Conservation (phyloP, 2,888 invertebrate species). For the Coremacera marginata region DNA sequence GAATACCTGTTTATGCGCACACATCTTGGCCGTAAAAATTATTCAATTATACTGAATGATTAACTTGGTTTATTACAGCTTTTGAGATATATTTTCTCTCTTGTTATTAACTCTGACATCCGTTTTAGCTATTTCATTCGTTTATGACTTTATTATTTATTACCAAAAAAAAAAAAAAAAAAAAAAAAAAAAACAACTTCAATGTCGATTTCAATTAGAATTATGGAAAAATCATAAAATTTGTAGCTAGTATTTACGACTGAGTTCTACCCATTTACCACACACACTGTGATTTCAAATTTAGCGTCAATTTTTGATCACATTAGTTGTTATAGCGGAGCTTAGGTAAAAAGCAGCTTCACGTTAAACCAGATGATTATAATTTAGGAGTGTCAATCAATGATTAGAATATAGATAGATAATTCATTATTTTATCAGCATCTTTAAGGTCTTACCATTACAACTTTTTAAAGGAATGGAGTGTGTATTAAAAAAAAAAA, state of each 20-base stretch:
- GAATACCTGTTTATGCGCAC: constrained; percentile 18
- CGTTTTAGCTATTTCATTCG: constrained; percentile 53
- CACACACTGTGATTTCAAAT: too few species aligned
- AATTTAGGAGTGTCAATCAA: too few species aligned
- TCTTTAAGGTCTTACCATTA: too few species aligned
- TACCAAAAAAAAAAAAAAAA: constrained; percentile 52
- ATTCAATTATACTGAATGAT: constrained; percentile 65
- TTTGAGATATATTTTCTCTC: neutral
- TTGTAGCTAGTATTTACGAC: constrained; percentile 55
- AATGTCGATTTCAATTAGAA: constrained; percentile 64
- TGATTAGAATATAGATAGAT: too few species aligned
- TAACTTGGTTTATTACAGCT: constrained; percentile 59
- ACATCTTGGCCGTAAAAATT: constrained; percentile 55
- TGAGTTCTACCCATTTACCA: too few species aligned
- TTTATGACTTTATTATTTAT: constrained; percentile 66
- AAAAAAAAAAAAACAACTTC: constrained; percentile 21
- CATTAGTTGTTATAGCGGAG: too few species aligned
- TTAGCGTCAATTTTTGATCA: too few species aligned
- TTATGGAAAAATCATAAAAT: constrained; percentile 64
- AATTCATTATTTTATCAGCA: too few species aligned
- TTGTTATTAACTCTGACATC: neutral
- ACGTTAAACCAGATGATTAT: too few species aligned
- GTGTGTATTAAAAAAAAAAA: too few species aligned
- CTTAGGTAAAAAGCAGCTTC: too few species aligned
- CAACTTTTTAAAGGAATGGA: too few species aligned